A percentile compares a stretch with the other conserved stretches of the same genome.
Evolutionary conservation across 2,888 invertebrate species (phyloP).

Genomic region (Diaprepes abbreviatus): DNA sequence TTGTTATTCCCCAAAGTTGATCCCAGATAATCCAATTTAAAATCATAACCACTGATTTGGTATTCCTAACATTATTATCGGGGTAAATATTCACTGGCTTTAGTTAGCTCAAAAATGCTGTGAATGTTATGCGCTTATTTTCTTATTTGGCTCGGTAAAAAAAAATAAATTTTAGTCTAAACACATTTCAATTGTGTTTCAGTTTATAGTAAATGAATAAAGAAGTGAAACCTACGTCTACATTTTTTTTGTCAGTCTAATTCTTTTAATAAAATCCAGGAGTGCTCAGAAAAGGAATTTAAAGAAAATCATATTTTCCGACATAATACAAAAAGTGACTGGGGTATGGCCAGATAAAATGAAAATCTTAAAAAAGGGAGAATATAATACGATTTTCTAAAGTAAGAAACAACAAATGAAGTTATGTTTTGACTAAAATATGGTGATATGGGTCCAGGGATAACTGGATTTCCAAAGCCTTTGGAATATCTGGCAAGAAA

Average conservation of each 20-base stretch:
- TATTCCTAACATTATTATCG: too few species aligned
- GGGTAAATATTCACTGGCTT: too few species aligned
- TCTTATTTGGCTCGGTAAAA: too few species aligned
- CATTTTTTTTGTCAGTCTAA: not conserved
- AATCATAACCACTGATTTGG: too few species aligned
- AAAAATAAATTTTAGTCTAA: too few species aligned
- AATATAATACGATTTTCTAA: slow-evolving; percentile 29
- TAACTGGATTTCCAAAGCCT: slow-evolving; percentile 19
- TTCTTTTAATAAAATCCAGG: not conserved
- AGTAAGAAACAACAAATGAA: slow-evolving; percentile 37
- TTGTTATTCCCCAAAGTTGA: too few species aligned
- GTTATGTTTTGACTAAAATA: slow-evolving; percentile 34
- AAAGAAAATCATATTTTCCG: slow-evolving; percentile 19
- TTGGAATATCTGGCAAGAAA: not conserved
- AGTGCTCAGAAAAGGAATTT: not conserved
- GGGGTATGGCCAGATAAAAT: slow-evolving; percentile 11
- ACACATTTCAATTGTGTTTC: too few species aligned
- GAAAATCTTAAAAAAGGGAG: slow-evolving; percentile 17
- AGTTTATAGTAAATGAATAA: too few species aligned
- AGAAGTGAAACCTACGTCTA: not conserved
- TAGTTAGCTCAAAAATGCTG: too few species aligned
- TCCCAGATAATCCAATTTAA: too few species aligned
- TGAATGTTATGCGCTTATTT: too few species aligned
- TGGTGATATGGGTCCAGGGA: slow-evolving; percentile 23
- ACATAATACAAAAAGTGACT: slow-evolving; percentile 14